Conservation (phyloP, 1,140 invertebrate genomes). For the Drosophila erecta region DNA sequence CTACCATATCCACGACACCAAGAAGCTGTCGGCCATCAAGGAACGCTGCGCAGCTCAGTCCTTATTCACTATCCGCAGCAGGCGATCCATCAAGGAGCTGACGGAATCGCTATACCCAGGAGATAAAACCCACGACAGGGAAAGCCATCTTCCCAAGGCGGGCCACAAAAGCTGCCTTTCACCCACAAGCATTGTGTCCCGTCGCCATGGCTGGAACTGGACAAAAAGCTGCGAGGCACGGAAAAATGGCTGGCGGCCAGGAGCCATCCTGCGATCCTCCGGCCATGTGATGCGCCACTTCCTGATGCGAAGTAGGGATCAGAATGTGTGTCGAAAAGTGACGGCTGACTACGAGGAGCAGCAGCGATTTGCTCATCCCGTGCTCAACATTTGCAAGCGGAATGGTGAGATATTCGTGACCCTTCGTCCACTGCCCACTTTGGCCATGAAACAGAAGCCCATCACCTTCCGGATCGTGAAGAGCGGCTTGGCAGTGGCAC, state of each 20-base stretch:
- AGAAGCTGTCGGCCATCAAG: conserved; percentile 6
- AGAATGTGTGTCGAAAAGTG: conserved; percentile 19
- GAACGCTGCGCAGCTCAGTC: conserved; percentile 22
- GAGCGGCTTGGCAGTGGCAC: conserved; percentile 43
- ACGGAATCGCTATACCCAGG: background rate
- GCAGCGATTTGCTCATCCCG: conserved; percentile 13
- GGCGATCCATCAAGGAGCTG: background rate
- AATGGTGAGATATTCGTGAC: conserved; percentile 70
- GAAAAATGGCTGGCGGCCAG: conserved; percentile 67
- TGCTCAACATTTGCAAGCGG: conserved; percentile 65
- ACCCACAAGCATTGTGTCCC: conserved; percentile 29
- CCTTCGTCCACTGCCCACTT: conserved; percentile 44
- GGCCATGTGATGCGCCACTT: conserved; percentile 72
- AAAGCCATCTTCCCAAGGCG: background rate
- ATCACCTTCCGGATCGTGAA: conserved; percentile 74
- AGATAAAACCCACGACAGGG: background rate
- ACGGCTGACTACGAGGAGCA: background rate
- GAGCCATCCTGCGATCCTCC: conserved; percentile 57
- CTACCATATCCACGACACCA: conserved; percentile 58
- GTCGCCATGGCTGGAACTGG: conserved; percentile 77
- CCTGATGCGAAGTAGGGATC: conserved; percentile 20
- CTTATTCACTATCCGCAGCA: background rate
- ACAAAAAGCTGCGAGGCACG: conserved; percentile 20
- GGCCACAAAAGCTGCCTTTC: conserved; percentile 57
- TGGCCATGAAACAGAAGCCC: conserved; percentile 54